A percentile compares a stretch with the other conserved stretches of the same genome.
These are phyloP conservation scores for Lepilemur ruficaudatus DNA, from an alignment of 2,797 vertebrate genomes.

Conservation along the genomic window DNA sequence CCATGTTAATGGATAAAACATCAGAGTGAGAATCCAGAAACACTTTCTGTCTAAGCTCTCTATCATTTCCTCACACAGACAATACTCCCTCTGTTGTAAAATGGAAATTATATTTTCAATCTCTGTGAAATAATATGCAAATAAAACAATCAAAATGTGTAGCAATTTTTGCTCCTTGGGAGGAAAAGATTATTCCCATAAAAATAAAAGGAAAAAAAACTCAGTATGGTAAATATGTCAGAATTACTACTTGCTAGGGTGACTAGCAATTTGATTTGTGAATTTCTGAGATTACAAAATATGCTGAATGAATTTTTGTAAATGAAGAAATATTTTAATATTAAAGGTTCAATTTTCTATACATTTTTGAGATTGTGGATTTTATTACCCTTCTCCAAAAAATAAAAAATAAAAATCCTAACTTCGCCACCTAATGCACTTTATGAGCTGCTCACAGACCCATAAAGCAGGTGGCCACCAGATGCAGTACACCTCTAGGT, in stretches of 20 bases:
- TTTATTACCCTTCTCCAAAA: background rate
- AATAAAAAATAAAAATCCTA: background rate
- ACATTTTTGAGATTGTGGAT: background rate
- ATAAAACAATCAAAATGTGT: background rate
- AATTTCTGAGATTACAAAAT: background rate
- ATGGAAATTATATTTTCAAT: conserved; percentile 21
- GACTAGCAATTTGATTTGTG: background rate
- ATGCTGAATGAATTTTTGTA: background rate
- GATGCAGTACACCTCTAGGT: background rate
- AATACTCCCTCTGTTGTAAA: background rate
- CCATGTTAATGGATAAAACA: background rate
- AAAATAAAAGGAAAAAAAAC: background rate
- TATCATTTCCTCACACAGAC: background rate
- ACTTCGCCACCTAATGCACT: background rate
- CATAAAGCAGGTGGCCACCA: background rate
- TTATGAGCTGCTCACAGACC: background rate
- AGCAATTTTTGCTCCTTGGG: background rate
- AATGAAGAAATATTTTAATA: conserved; percentile 12
- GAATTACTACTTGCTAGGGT: background rate
- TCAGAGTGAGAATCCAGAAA: background rate
- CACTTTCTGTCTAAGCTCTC: conserved; percentile 2
- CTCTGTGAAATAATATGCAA: conserved; percentile 19
- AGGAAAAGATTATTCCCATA: background rate
- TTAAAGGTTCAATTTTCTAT: background rate
- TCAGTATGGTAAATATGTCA: background rate